Evolutionary conservation across 2,113 vertebrate genomes (phyloP), one percentile per base, ranked within the genome.

Genomic region (Brienomyrus brachyistius): DNA sequence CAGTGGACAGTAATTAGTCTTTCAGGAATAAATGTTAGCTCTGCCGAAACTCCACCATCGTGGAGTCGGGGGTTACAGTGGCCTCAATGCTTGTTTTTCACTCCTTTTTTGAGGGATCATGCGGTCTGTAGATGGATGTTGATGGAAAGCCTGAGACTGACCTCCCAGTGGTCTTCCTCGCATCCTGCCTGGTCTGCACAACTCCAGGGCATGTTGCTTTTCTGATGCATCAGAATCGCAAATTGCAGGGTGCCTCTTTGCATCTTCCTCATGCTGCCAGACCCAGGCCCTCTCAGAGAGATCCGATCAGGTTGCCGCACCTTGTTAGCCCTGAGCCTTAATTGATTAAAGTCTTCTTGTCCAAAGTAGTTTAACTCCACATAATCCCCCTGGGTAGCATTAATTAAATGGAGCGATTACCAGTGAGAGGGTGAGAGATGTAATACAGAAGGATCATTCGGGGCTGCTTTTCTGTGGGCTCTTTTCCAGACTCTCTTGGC

Each of bases 341-440:
- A 91, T 89, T 91, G 89, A 91, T 91, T 89, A 89, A 90, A 85
- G 91, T 91, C 89, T 50, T 86, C 88, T 90, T 80, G 88, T 90
- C 31, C 86, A 91, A 91, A 89, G 85, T 92, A 90, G 82, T 82
- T 66, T 43, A 8, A 74, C 48, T 84, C 13, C 52, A 50, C 48
- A 70, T 27, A 87, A 50, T 86, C 40, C 52, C 80, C 90, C 59
- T 74, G 88, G 84, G 83, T 74, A 85, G 87, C 56, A 88, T 62
- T 88, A 88, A 31, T 62, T 87, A 87, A 90, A 87, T 87, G 40
- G 83, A 48, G 70, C 19, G 70, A 80, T 43, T 87, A 77, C 43
- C 66, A 89, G 90, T 45, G 70, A 62, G 88, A 70, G 52, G 87
- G 90, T 87, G 35, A 84, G 56, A 62, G 88, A 88, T 89, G 88